phyloP scores from a whole-genome alignment of 2,113 vertebrate genomes.

The Petrocephalus zakoni region DNA sequence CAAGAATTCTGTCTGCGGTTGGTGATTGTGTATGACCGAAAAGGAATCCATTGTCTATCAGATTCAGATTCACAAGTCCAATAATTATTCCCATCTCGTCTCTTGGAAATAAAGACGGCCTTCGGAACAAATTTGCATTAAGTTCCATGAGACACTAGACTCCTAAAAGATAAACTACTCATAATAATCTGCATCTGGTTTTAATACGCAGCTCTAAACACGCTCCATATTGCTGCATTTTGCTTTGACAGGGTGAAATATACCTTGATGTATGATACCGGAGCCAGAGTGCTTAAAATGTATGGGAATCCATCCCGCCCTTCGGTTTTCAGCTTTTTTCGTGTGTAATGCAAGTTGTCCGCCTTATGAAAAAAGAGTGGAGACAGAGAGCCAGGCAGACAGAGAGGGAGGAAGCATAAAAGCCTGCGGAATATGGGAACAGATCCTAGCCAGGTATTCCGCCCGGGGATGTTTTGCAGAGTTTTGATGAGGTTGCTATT shows the following conservation, averaged over 20 bases:
- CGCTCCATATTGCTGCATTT: neutral
- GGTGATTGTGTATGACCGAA: constrained; percentile 57
- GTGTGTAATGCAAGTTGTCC: neutral
- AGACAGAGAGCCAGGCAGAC: constrained; percentile 1
- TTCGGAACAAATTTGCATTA: neutral
- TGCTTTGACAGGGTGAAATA: neutral
- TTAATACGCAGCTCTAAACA: neutral
- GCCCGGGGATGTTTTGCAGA: constrained; percentile 29
- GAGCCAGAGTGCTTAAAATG: neutral
- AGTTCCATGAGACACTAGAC: constrained; percentile 10
- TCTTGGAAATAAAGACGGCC: constrained; percentile 2
- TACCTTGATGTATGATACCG: neutral
- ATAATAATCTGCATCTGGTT: neutral
- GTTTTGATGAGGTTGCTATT: constrained; percentile 32
- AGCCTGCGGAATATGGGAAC: constrained; percentile 27
- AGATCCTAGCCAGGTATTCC: constrained; percentile 33
- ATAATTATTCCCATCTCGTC: constrained; percentile 14
- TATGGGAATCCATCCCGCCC: neutral
- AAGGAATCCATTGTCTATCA: constrained; percentile 50
- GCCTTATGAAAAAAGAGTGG: neutral
- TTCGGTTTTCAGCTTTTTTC: neutral
- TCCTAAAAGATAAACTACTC: neutral
- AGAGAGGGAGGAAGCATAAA: neutral
- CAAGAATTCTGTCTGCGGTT: constrained; percentile 52
- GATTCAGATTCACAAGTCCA: constrained; percentile 52